Conservation (phyloP, 2,797 vertebrate species). For the Chelon labrosus region DNA sequence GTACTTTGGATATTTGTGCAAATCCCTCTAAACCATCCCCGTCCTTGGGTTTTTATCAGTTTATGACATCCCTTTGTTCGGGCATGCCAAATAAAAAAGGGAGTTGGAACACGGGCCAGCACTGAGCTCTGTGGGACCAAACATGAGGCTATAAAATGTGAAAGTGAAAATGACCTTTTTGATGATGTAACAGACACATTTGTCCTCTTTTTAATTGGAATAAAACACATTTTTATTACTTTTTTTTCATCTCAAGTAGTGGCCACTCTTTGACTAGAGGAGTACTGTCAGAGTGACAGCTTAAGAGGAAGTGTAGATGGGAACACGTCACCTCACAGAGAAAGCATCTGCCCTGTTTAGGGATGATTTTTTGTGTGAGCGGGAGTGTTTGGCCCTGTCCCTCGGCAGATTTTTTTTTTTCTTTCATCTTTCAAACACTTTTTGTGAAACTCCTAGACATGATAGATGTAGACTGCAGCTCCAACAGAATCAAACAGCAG, state of each 20-base stretch:
- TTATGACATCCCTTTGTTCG: conserved; percentile 7
- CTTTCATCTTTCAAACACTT: conserved; percentile 51
- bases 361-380: conserved; percentile 23
- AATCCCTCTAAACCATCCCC: conserved; percentile 38
- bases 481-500: conserved; percentile 47
- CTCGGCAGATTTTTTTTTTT: conserved; percentile 33
- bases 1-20: conserved; percentile 34
- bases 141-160: background rate
- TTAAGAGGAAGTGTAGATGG: background rate
- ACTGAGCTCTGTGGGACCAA: background rate
- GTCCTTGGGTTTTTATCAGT: conserved; percentile 38
- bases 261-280: conserved; percentile 13
- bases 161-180: no score
- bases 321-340: conserved; percentile 24
- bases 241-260: no score
- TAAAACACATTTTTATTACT: background rate
- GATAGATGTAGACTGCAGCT: conserved; percentile 44
- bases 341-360: conserved; percentile 22
- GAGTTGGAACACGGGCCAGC: background rate
- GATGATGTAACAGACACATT: no score
- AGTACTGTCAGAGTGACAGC: conserved; percentile 25
- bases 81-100: background rate
- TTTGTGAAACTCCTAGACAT: conserved; percentile 28
- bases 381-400: conserved; percentile 44
- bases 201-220: background rate